A percentile compares a stretch with the other conserved stretches of the same genome.
phyloP scores from a whole-genome alignment of 1,140 invertebrate genomes.

The Pogonus chalceus region DNA sequence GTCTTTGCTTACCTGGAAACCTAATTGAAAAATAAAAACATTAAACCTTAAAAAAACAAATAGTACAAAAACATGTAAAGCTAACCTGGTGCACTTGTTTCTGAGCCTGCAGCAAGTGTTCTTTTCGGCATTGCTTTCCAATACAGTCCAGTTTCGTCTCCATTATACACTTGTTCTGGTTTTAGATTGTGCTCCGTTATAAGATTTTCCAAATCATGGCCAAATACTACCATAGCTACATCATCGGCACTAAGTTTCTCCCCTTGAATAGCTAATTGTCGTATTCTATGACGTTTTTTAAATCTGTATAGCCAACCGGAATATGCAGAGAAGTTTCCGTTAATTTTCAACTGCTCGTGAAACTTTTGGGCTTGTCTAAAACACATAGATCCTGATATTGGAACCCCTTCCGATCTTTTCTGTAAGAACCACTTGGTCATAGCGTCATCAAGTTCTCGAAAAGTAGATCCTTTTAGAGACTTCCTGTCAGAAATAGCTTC shows the following conservation, averaged over 20 bases:
- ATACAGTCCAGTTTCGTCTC: too few species aligned
- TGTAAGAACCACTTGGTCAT: slow-evolving; percentile 17
- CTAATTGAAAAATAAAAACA: too few species aligned
- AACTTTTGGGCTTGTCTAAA: slow-evolving; percentile 13
- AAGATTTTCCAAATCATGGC: slow-evolving; percentile 14
- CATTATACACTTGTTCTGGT: slow-evolving; percentile 30
- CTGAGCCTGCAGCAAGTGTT: slow-evolving; percentile 27
- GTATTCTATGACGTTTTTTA: too few species aligned
- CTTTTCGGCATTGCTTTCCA: slow-evolving; percentile 30
- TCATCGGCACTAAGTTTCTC: slow-evolving; percentile 16
- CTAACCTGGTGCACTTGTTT: slow-evolving; percentile 15
- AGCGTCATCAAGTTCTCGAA: slow-evolving; percentile 15
- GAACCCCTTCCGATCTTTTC: slow-evolving; percentile 16
- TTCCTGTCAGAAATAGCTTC: not conserved
- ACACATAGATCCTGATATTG: slow-evolving; percentile 18
- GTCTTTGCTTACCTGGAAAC: slow-evolving; percentile 26
- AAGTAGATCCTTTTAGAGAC: slow-evolving; percentile 10
- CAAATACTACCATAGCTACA: slow-evolving; percentile 16
- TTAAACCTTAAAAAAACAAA: too few species aligned
- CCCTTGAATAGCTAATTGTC: slow-evolving; percentile 12
- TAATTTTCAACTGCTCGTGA: slow-evolving; percentile 12
- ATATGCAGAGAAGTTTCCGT: slow-evolving; percentile 12
- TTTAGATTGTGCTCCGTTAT: slow-evolving; percentile 15
- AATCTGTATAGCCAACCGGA: slow-evolving; percentile 14
- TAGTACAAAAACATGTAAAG: slow-evolving; percentile 11